These are phyloP conservation scores for Epinotia demarniana DNA, from an alignment of 2,888 invertebrate genomes.

Conservation along the genomic window DNA sequence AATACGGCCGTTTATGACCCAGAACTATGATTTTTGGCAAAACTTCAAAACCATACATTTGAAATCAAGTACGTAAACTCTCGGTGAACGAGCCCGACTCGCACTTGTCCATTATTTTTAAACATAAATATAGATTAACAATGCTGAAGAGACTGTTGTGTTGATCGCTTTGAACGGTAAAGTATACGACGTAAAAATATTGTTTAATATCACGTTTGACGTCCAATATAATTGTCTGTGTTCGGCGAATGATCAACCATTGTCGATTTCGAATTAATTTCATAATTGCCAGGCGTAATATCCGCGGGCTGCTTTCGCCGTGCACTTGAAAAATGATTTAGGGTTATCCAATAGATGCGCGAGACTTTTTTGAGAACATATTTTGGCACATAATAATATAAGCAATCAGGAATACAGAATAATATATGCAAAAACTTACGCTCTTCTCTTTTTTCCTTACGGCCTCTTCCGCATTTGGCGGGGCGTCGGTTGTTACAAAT, in stretches of 20 bases:
- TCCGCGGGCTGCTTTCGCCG: conserved; percentile 43
- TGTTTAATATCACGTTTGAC: not conserved
- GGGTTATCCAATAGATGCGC: not conserved
- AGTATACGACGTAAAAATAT: conserved; percentile 8
- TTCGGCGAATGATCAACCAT: conserved; percentile 3
- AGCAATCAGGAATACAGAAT: not conserved
- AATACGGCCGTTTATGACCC: too few relatives aligned
- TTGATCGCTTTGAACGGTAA: not conserved
- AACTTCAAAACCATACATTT: too few relatives aligned
- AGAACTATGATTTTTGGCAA: too few relatives aligned
- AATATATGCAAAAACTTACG: too few relatives aligned
- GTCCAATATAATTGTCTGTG: not conserved
- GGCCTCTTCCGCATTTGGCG: too few relatives aligned
- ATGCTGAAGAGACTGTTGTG: not conserved
- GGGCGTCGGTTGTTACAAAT: too few relatives aligned
- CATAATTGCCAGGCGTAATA: conserved; percentile 52
- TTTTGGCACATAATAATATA: not conserved
- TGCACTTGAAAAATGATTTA: not conserved
- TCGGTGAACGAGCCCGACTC: too few relatives aligned
- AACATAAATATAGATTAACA: not conserved
- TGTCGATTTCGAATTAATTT: conserved; percentile 36
- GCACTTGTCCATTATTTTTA: too few relatives aligned
- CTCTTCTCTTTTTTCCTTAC: too few relatives aligned
- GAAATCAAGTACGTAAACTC: too few relatives aligned
- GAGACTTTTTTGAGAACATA: not conserved